Evolutionary conservation across 2,113 vertebrate genomes (phyloP).

Genomic region (Hemiscyllium ocellatum): DNA sequence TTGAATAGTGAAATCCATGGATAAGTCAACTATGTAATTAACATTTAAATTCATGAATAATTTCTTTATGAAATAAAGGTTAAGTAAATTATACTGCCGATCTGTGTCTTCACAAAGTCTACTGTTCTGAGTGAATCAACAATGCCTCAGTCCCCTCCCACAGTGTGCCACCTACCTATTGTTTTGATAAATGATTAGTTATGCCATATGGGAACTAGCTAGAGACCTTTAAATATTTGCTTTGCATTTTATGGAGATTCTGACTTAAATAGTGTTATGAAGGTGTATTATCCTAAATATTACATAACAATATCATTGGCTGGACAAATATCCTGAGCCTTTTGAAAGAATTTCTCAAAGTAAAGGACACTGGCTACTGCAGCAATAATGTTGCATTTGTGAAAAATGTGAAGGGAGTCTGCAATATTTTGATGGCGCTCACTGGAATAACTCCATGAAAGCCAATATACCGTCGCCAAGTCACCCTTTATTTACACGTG

Average conservation of each 20-base stretch:
- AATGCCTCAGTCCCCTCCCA: background rate
- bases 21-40: background rate
- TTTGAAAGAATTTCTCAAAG: no score
- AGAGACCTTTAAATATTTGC: background rate
- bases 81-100: background rate
- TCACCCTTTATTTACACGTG: no score
- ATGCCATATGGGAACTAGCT: background rate
- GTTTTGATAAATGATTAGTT: conserved; percentile 1
- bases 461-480: no score
- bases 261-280: background rate
- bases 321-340: no score
- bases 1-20: background rate
- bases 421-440: no score
- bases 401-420: no score
- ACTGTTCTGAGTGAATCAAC: background rate
- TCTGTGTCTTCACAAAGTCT: background rate
- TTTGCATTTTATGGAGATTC: background rate
- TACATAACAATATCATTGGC: no score
- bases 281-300: no score
- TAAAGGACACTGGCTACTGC: no score
- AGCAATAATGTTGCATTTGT: no score
- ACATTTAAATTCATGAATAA: conserved; percentile 11
- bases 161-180: background rate
- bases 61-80: background rate
- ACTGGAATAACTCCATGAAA: no score